These are phyloP conservation scores for Pocillopora verrucosa DNA, from an alignment of 64 coral and sea anemone species.

Conservation along the genomic window DNA sequence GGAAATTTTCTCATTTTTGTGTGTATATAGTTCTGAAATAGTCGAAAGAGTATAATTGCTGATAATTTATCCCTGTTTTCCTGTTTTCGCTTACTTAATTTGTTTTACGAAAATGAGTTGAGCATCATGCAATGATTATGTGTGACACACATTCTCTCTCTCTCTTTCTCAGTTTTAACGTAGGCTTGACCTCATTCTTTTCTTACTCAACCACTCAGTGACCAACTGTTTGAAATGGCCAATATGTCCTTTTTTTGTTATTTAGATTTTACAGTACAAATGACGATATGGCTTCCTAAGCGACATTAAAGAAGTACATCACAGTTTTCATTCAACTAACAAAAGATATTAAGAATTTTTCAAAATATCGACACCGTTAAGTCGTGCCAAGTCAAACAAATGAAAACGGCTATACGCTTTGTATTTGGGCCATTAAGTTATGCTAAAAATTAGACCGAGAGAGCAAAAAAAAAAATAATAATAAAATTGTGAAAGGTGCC, in stretches of 20 bases:
- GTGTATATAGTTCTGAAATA: background rate
- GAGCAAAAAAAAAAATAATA: background rate
- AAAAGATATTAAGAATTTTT: background rate
- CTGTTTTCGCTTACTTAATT: too few species aligned
- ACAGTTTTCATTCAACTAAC: background rate
- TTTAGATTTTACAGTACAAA: constrained; percentile 6
- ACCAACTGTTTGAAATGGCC: background rate
- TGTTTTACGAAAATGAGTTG: too few species aligned
- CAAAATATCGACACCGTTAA: background rate
- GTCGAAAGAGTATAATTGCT: background rate
- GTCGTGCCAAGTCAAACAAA: background rate
- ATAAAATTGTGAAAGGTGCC: background rate
- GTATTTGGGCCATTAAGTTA: background rate
- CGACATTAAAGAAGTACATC: background rate
- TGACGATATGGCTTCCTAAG: background rate
- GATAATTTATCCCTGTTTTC: background rate
- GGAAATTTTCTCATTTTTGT: background rate
- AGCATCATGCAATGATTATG: too few species aligned
- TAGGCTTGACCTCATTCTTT: too few species aligned
- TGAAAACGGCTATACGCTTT: background rate
- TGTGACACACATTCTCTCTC: too few species aligned
- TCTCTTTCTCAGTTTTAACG: too few species aligned
- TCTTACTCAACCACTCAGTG: too few species aligned
- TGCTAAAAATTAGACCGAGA: background rate
- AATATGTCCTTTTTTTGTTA: constrained; percentile 1